Base-by-base conservation (phyloP, 2,888 invertebrate species). In the Troides oblongomaculatus region DNA sequence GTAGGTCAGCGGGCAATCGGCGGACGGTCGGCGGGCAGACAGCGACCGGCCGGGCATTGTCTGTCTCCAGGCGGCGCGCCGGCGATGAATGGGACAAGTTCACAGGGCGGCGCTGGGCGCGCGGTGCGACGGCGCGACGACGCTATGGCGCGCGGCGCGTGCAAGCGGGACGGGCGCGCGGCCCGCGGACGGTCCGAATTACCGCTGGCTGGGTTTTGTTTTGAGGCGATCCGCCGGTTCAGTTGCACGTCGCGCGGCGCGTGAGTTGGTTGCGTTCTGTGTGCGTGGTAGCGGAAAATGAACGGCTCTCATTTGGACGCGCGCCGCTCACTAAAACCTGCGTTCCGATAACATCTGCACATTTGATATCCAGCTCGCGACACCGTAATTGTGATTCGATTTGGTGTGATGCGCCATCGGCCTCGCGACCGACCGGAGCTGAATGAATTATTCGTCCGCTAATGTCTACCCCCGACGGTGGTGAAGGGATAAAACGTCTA, bases 401-500 rank as follows among this genome's bases (percentile, higher is more conserved):
- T 86, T 83, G 81, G 83, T 80, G 78, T 79, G 78, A 82, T 80
- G 83, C 81, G 83, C 82, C 81, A 76, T 75, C 84, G 82, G 81
- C 87, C 87, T 90, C 90, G 90, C 90, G 90, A 91, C 84, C 80
- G 78, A 83, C 81, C 84, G 85, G 85, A 87, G 88, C 85, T 88
- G 88, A 86, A 83, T 82, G 39, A n/a, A 64, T 23, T 39, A 23
- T 36, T 56, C 82, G 83, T 82, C 83, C 82, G 87, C 87, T 87
- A 84, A 88, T 89, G 89, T 88, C 86, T 87, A 86, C 85, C 87
- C 85, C 83, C 87, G 83, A 81, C 84, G 85, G 81, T 75, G 86
- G 87, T 88, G 89, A 89, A 89, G 86, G 87, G 85, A 89, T 87
- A 90, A 89, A 88, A 87, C 84, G 85, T 82, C 83, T 86, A 89